Evolutionary conservation across 2,113 vertebrate genomes (phyloP).

Genomic region (human (Homo sapiens)): DNA sequence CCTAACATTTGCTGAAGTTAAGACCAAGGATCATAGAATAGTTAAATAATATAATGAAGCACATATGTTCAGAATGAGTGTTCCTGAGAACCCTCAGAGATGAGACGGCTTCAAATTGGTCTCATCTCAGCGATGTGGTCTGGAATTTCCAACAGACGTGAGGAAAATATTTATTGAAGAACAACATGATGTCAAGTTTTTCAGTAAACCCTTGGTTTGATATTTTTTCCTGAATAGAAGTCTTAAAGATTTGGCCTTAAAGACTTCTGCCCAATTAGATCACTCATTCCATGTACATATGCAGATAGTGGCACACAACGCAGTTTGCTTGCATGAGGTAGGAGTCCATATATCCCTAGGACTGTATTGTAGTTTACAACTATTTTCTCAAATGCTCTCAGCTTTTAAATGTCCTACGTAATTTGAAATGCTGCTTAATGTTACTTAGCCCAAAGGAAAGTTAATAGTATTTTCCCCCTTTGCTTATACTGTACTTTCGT

Average conservation of each 20-base stretch:
- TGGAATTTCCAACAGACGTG: background rate
- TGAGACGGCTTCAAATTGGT: background rate
- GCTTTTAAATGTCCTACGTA: slow-evolving; percentile 3
- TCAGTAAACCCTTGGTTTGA: background rate
- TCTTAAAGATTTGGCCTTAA: background rate
- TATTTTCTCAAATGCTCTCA: background rate
- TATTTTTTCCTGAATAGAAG: background rate
- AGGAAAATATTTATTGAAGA: background rate
- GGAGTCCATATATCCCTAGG: slow-evolving; percentile 1
- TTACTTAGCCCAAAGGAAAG: slow-evolving; percentile 30
- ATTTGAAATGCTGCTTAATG: slow-evolving; percentile 41
- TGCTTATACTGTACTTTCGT: background rate
- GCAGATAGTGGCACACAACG: background rate
- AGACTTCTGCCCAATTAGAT: background rate
- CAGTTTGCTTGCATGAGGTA: slow-evolving; percentile 70
- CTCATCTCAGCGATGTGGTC: background rate
- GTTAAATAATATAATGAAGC: background rate
- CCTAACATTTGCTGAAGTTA: slow-evolving; percentile 63
- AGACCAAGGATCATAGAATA: background rate
- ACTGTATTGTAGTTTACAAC: background rate
- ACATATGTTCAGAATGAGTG: slow-evolving; percentile 75
- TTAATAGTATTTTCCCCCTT: background rate
- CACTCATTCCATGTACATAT: slow-evolving; percentile 76
- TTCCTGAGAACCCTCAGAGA: slow-evolving; percentile 24
- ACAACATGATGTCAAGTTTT: background rate